Base-by-base conservation (phyloP, 2,888 invertebrate species). In the Pocota personata region DNA sequence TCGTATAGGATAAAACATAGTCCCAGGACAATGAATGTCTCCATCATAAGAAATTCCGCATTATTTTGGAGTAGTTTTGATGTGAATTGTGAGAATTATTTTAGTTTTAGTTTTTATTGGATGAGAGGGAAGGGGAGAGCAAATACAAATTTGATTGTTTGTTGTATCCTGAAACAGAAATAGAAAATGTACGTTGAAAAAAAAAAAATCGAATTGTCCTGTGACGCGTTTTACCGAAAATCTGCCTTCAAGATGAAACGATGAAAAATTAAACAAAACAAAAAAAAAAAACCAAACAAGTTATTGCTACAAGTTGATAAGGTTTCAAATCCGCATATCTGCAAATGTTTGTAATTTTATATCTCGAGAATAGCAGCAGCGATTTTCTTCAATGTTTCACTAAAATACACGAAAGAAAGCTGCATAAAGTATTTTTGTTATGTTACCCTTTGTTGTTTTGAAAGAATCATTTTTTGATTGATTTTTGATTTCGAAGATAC, bases 1-100 rank as follows among this genome's bases (percentile, higher is more conserved):
- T 95, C 95, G 91, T 95, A 95, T 90, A 95, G 94, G 90, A 95
- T 93, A 91, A 95, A 94, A 93, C 94, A 95, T 91, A 95, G 93
- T 89, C 95, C 95, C 89, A 95, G 93, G 90, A 95, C 94, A 90
- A 95, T 93, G 90, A 95, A 94, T 91, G 95, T 95, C 94, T 95
- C 95, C 95, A 95, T 95, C 92, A 91, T 91, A 92, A 89, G 89
- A 89, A 88, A 88, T 89, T 90, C 87, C 77, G 77, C 87, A 87
- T 87, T 82, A 82, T 82, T 86, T 79, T 79, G 48, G 12, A 72
- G 46, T 72, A 46, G 30, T 72, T 72, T 71, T 62, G 35, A 72
- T 79, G 52, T 46, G 19, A 64, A 52, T 57, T 55, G 8, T n/a
- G 6, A 46, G 52, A 21, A 55, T 16, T 16, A 43, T 6, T 46